Conservation (phyloP, 2,888 invertebrate genomes). For the Bursaphelenchus okinawaensis region DNA sequence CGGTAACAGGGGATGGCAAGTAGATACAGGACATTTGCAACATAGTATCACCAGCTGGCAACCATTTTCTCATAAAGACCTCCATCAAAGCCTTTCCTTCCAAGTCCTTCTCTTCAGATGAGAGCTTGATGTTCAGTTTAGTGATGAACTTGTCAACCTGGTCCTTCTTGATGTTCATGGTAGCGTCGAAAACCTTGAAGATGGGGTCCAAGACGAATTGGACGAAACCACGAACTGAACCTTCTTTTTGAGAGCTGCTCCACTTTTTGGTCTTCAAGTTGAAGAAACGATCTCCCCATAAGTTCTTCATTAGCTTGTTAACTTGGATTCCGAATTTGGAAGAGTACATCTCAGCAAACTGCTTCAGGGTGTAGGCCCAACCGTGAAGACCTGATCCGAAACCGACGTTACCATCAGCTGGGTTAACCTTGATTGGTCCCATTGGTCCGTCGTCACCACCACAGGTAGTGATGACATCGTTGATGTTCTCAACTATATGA, state of each 20-base stretch:
- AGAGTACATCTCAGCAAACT: slow-evolving; percentile 97
- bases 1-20: slow-evolving; percentile 94
- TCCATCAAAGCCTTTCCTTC: slow-evolving; percentile 72
- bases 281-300: slow-evolving; percentile 99
- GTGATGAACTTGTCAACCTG: slow-evolving; percentile 79
- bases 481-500: slow-evolving; percentile 98
- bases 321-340: slow-evolving; percentile 93
- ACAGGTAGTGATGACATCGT: slow-evolving; percentile 99
- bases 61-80: slow-evolving; percentile 96
- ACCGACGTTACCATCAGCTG: slow-evolving; percentile 95
- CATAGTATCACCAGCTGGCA: slow-evolving; percentile 97
- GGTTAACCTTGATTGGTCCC: slow-evolving; percentile 96
- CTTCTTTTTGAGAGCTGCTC: slow-evolving; percentile 63
- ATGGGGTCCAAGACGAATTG: slow-evolving; percentile 98
- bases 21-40: slow-evolving; percentile 99
- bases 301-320: slow-evolving; percentile 85
- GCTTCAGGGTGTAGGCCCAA: slow-evolving; percentile 99
- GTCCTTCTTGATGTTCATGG: slow-evolving; percentile 91
- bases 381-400: slow-evolving; percentile 99
- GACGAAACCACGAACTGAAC: slow-evolving; percentile 93
- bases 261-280: slow-evolving; percentile 95
- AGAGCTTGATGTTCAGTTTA: slow-evolving; percentile 84
- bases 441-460: slow-evolving; percentile 94
- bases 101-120: slow-evolving; percentile 89
- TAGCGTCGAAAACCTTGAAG: slow-evolving; percentile 80